Conservation (phyloP, 2,888 invertebrate genomes). For the Tanaodytes sp. region DNA sequence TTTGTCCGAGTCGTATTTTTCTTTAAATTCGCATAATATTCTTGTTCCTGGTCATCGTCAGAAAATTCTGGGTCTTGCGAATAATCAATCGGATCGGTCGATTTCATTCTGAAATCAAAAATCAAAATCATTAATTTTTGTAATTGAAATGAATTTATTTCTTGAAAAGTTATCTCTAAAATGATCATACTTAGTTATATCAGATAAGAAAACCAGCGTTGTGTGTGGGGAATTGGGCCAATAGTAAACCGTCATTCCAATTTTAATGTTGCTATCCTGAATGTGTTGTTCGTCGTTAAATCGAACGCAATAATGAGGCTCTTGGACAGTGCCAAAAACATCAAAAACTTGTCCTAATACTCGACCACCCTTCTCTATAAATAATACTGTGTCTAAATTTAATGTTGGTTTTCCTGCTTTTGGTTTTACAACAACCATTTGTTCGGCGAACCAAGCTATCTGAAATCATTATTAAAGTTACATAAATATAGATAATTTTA, state of each 20-base stretch:
- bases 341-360: conserved; percentile 89
- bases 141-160: not conserved
- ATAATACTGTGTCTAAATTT: conserved; percentile 90
- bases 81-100: conserved; percentile 87
- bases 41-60: conserved; percentile 88
- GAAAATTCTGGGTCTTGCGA: conserved; percentile 92
- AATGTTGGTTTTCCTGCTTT: conserved; percentile 83
- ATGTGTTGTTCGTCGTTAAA: conserved; percentile 89
- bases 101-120: conserved; percentile 82
- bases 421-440: conserved; percentile 82
- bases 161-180: not conserved
- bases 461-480: too few relatives aligned
- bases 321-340: conserved; percentile 89
- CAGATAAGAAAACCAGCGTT: conserved; percentile 82
- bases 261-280: conserved; percentile 77
- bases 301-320: conserved; percentile 91
- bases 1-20: conserved; percentile 35
- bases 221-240: conserved; percentile 87
- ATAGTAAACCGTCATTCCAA: conserved; percentile 85
- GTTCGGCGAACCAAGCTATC: conserved; percentile 70
- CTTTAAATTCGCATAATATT: conserved; percentile 60
- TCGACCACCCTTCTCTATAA: conserved; percentile 84
- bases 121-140: not conserved
- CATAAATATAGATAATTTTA: too few relatives aligned
- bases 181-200: conserved; percentile 83